Conservation (phyloP, 2,888 invertebrate species). For the Ellobium chinense region DNA sequence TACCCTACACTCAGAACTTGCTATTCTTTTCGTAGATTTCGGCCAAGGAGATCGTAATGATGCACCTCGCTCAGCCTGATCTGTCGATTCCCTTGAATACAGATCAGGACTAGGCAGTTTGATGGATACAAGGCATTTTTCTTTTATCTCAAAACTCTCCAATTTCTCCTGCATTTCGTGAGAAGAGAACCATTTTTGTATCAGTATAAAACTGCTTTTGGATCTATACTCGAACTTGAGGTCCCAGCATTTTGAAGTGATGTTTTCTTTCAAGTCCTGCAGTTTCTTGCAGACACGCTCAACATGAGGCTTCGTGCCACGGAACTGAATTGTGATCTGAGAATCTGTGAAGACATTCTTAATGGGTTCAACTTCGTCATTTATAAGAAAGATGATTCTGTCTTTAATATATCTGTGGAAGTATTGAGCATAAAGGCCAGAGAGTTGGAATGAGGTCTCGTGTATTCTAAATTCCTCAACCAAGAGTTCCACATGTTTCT, state of each 20-base stretch:
- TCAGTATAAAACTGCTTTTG: slow-evolving; percentile 1
- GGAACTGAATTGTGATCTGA: neutral
- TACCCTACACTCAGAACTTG: no score
- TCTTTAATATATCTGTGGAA: neutral
- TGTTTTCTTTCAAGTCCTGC: neutral
- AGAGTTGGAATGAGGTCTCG: slow-evolving; percentile 8
- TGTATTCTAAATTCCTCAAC: neutral
- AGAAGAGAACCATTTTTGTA: neutral
- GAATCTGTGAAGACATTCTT: neutral
- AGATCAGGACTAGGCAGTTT: neutral
- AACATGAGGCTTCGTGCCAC: no score
- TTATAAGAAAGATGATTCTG: neutral
- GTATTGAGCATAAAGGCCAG: neutral
- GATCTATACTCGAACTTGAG: slow-evolving; percentile 8
- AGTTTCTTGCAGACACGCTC: neutral
- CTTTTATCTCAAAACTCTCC: neutral
- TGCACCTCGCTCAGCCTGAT: neutral
- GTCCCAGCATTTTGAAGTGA: slow-evolving; percentile 11
- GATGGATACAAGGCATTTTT: slow-evolving; percentile 4
- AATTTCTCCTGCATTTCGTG: slow-evolving; percentile 11
- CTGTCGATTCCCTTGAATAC: neutral
- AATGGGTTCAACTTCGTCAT: neutral
- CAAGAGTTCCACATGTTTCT: neutral
- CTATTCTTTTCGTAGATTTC: no score
- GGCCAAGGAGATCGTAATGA: no score